A percentile compares a stretch with the other conserved stretches of the same genome.
These are phyloP conservation scores for Euplexia lucipara DNA, from an alignment of 2,888 invertebrate genomes.

Conservation along the genomic window DNA sequence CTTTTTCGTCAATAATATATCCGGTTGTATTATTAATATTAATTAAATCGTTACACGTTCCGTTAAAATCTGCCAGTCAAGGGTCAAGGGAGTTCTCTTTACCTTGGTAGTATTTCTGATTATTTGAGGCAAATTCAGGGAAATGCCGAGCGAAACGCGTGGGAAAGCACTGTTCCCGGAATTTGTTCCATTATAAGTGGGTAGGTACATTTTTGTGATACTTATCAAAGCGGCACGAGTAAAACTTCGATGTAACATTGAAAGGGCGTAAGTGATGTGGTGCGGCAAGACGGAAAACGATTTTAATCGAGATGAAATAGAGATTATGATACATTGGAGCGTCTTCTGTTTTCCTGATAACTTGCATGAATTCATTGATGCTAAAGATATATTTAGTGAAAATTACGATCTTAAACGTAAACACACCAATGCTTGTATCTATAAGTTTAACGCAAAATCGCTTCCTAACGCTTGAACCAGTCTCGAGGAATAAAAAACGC, in stretches of 20 bases:
- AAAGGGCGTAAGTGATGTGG: slow-evolving; percentile 26
- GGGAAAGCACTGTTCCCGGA: slow-evolving; percentile 47
- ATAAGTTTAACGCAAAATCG: slow-evolving; percentile 25
- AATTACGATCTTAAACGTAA: background rate
- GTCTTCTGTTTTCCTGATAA: slow-evolving; percentile 22
- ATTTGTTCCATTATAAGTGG: slow-evolving; percentile 55
- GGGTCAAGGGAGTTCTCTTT: slow-evolving; percentile 38
- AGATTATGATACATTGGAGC: background rate
- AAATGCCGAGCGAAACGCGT: slow-evolving; percentile 52
- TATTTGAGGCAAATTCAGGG: slow-evolving; percentile 37
- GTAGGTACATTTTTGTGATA: slow-evolving; percentile 49
- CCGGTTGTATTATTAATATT: slow-evolving; percentile 19
- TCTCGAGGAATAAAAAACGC: slow-evolving; percentile 48
- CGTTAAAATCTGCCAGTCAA: slow-evolving; percentile 10
- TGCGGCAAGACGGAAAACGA: background rate
- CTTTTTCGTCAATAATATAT: background rate
- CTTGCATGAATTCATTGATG: background rate
- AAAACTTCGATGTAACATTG: slow-evolving; percentile 35
- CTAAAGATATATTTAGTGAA: background rate
- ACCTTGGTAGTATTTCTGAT: slow-evolving; percentile 34
- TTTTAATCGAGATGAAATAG: slow-evolving; percentile 1
- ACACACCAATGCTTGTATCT: slow-evolving; percentile 3
- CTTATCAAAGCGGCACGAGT: slow-evolving; percentile 58
- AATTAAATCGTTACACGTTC: slow-evolving; percentile 43
- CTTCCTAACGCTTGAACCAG: slow-evolving; percentile 52